A percentile compares a stretch with the other conserved stretches of the same genome.
Evolutionary conservation across 2,888 invertebrate species (phyloP).

Genomic region (Chaitophorus viminalis): DNA sequence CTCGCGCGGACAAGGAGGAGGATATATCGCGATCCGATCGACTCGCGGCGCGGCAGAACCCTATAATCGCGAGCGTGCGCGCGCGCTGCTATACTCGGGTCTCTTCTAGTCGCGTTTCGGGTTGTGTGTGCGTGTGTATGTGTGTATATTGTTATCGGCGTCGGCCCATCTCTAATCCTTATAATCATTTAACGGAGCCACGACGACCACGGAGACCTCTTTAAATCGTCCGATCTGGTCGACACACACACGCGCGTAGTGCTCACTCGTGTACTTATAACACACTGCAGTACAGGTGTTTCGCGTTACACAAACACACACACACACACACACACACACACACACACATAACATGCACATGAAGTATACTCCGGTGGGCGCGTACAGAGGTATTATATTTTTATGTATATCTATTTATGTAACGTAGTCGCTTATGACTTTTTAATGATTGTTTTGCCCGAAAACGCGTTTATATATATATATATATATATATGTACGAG

Average conservation of each 20-base stretch:
- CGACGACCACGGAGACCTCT: conserved; percentile 16
- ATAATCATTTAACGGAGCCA: conserved; percentile 41
- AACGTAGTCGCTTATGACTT: conserved; percentile 49
- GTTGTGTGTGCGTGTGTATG: too few relatives aligned
- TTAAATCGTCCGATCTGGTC: conserved; percentile 21
- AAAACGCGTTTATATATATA: conserved; percentile 34
- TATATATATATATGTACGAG: too few relatives aligned
- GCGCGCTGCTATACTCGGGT: too few relatives aligned
- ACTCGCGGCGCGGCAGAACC: neutral
- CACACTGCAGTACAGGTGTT: neutral
- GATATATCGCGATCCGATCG: conserved; percentile 35
- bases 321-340: neutral
- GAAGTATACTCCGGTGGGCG: too few relatives aligned
- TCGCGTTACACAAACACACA: neutral
- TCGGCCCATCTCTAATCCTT: conserved; percentile 51
- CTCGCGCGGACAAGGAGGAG: neutral
- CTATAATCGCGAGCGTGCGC: conserved; percentile 34
- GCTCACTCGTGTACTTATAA: neutral
- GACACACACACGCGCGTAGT: neutral
- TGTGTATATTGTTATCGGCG: conserved; percentile 32
- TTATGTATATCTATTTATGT: neutral
- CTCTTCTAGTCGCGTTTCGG: neutral
- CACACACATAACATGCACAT: too few relatives aligned
- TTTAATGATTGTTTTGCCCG: conserved; percentile 60
- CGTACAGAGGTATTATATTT: too few relatives aligned